Evolutionary conservation across 2,113 vertebrate genomes (phyloP), one percentile per base, ranked within the genome.

Genomic region (Centropristis striata): DNA sequence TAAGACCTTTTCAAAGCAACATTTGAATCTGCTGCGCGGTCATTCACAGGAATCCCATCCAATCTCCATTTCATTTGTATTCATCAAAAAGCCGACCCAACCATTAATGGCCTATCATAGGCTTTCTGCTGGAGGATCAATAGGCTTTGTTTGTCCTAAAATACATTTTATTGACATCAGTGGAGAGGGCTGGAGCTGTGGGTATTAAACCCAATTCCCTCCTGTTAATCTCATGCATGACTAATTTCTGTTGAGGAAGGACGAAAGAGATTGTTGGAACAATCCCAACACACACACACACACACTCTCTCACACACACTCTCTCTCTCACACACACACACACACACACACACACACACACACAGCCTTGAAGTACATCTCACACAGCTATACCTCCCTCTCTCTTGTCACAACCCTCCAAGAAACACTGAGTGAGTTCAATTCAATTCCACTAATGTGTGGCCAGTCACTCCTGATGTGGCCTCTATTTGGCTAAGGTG

Each of bases 171-270:
- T 77, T 84, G 85, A 88, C 81, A 87, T 76, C 21, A 61, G 44
- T 3, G 18, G 60, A 67, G 84, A 69, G 51, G 0, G 67, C 47
- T 1, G 68, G 66, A 85, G 79, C 77, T n/a, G 32, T 20, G 50
- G 67, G 65, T 61, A 85, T 84, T 71, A 75, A 75, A 86, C 59
- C 39, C 53, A 80, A 80, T 71, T 80, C 73, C 72, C 65, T 83
- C 53, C 80, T 77, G 75, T 71, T 90, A 80, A 92, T 87, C 75
- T 88, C 84, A 84, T 80, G 85, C 86, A 88, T 87, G 84, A 88
- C 68, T 91, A 68, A 90, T 87, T 92, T 66, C 64, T 64, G 83
- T 88, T 64, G 75, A 76, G 63, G 81, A 55, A n/a, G 67, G 68
- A 78, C 20, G 49, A 70, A 87, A 64, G 67, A 83, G 78, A 83